Conservation (phyloP, 2,797 vertebrate genomes). For the Botia almorhae region DNA sequence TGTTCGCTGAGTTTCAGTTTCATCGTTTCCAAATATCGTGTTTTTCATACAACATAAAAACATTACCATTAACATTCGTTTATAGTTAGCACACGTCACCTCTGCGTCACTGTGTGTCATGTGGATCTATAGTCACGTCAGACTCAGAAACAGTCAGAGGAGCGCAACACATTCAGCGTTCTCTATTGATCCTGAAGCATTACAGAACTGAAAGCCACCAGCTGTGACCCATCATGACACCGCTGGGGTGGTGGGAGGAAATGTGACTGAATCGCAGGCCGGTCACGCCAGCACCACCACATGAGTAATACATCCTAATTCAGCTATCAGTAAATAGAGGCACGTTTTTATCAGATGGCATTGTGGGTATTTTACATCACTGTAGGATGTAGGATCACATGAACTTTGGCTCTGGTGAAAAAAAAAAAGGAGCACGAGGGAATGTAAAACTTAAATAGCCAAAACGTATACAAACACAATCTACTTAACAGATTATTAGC, state of each 20-base stretch:
- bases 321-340: conserved; percentile 12
- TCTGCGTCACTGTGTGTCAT: no score
- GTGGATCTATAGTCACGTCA: neutral
- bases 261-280: conserved; percentile 10
- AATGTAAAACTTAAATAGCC: conserved; percentile 15
- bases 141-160: no score
- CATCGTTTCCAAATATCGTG: no score
- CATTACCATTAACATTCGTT: no score
- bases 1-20: no score
- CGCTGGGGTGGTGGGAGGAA: neutral
- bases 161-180: neutral
- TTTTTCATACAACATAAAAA: no score
- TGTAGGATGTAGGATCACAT: conserved; percentile 42
- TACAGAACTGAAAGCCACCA: conserved; percentile 24
- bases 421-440: conserved; percentile 12
- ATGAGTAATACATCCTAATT: conserved; percentile 14
- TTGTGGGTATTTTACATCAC: conserved; percentile 41
- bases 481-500: no score
- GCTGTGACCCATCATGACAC: conserved; percentile 28
- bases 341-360: conserved; percentile 24
- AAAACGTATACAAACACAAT: no score
- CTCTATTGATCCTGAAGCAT: conserved; percentile 39
- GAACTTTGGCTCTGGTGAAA: conserved; percentile 29
- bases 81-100: no score
- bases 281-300: conserved; percentile 9